Evolutionary conservation across 2,797 vertebrate genomes (phyloP).

Genomic region (Triplophysa yarkandensis): DNA sequence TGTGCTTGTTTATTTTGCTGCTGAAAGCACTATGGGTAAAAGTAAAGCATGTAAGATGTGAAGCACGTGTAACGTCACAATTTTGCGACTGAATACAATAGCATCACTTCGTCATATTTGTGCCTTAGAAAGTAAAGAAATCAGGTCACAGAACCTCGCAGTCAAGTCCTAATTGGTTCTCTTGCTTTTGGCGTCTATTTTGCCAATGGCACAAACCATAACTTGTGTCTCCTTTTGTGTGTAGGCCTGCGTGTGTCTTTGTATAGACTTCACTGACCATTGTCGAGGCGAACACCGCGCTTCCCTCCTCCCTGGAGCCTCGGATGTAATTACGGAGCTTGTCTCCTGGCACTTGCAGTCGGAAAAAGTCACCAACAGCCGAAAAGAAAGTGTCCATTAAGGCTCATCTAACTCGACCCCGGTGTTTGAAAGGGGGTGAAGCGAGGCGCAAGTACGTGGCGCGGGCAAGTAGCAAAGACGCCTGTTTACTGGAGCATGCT

Average conservation of each 20-base stretch:
- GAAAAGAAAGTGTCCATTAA: conserved; percentile 55
- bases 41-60: conserved; percentile 26
- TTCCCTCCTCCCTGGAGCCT: conserved; percentile 31
- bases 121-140: conserved; percentile 39
- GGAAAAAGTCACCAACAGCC: conserved; percentile 59
- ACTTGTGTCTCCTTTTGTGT: conserved; percentile 13
- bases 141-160: conserved; percentile 37
- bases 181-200: conserved; percentile 34
- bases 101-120: conserved; percentile 41
- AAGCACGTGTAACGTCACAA: conserved; percentile 46
- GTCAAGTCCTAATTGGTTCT: conserved; percentile 37
- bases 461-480: conserved; percentile 41
- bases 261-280: conserved; percentile 42
- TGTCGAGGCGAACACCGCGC: conserved; percentile 41
- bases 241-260: conserved; percentile 12
- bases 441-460: conserved; percentile 53
- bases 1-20: conserved; percentile 7
- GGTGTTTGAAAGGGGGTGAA: conserved; percentile 56
- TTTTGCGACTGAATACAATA: conserved; percentile 7
- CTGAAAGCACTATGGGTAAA: conserved; percentile 4
- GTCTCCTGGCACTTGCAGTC: conserved; percentile 43
- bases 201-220: neutral
- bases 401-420: conserved; percentile 46
- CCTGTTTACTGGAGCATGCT: conserved; percentile 47
- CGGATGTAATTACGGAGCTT: conserved; percentile 50